Base-by-base conservation (phyloP, 2,888 invertebrate species). In the Drosophila rellima region DNA sequence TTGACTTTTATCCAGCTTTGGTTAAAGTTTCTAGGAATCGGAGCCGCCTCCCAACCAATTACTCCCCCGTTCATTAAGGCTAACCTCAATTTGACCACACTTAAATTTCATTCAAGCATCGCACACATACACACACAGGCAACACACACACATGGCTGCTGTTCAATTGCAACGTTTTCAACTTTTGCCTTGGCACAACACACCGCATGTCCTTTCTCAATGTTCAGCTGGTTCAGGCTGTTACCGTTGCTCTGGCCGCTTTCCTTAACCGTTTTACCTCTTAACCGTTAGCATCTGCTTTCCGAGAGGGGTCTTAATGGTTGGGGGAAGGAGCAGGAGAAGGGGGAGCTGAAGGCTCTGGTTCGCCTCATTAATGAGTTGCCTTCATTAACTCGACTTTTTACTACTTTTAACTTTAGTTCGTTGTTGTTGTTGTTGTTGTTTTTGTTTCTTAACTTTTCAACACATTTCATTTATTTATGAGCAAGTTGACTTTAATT, bases 401-500 rank as follows among this genome's bases (percentile, higher is more conserved):
- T 57, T 60, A 35, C 51, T 39, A 55, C 70, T 62, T 74, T 76
- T 69, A 39, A 47, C 52, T 65, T 5, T 37, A 44, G 20, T 39
- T 23, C 20, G 17, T 39, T 60, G 50, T 29, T 48, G 15, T 18
- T 45, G 17, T 37, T 57, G 39, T 56, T 57, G 45, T 31, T 42
- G 15, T 18, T 60, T 4, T 35, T 68, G 60, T 65, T 74, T 55
- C 47, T 52, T 52, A 18, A 52, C 70, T 66, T 82, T 82, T 69
- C 61, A 73, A 59, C 78, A 71, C 80, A 82, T 78, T 86, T 76
- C 70, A 81, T 83, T 89, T 89, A 85, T 84, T 83, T 83, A 81
- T 81, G 81, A 87, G 84, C 37, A 87, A 81, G 79, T 89, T 79
- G 82, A 81, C 77, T 89, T 85, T 87, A 89, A 89, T 85, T 85